Evolutionary conservation across 2,113 vertebrate genomes (phyloP), one percentile per base, ranked within the genome.

Genomic region (Progne subis): DNA sequence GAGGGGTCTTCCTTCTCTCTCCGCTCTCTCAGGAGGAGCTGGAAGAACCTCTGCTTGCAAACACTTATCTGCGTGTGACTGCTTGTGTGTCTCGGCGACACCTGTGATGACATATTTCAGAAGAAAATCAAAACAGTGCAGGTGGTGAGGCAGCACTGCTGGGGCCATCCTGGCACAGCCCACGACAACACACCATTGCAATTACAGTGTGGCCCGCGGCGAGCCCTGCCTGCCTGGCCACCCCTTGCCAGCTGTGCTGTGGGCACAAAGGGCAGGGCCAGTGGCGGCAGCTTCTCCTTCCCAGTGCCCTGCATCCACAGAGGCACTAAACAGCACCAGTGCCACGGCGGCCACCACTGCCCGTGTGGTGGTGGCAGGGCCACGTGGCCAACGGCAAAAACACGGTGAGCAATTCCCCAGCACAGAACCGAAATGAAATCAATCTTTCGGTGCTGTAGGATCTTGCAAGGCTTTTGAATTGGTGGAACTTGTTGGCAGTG

Each of bases 241-340:
- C n/a, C 9, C 43, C n/a, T 5, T 4, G 12, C n/a, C 72, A 47
- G 8, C 55, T 21, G 20, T n/a, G 32, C 57, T 34, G 20, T 3
- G 20, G 13, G 21, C 57, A 34, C n/a, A n/a, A n/a, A n/a, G n/a
- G n/a, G n/a, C n/a, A n/a, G n/a, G n/a, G n/a, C n/a, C n/a, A n/a
- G n/a, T n/a, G n/a, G n/a, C n/a, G n/a, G 32, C 12, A 16, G 56
- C 72, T 76, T 31, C 56, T 10, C 44, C 44, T 14, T 49, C n/a
- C 8, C 2, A 0, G 19, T 3, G 4, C 14, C 14, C 43, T 2
- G 2, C 26, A 18, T 5, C 5, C 24, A 18, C 11, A 49, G 28
- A 76, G 44, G 44, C 12, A 2, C 2, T 18, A 11, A 49, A 49
- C 8, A 37, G 20, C 20, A 3, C 53, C 71, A 59, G 53, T 8